A percentile compares a stretch with the other conserved stretches of the same genome.
Evolutionary conservation across 1,140 invertebrate species (phyloP).

Genomic region (Contarinia nasturtii): DNA sequence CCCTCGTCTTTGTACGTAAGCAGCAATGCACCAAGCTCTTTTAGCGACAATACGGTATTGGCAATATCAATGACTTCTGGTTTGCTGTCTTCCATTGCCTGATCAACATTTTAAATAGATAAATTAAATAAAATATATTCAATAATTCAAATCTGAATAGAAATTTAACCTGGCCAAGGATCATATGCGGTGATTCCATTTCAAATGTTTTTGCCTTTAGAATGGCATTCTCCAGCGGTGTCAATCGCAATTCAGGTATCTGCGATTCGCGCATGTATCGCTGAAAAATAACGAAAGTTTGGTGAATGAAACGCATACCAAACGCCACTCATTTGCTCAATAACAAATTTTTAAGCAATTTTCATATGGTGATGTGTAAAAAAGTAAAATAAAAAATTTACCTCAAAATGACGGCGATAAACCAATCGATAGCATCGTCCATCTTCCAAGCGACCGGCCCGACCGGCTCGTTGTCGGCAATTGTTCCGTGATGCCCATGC

Average conservation of each 20-base stretch:
- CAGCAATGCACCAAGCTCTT: slow-evolving; percentile 63
- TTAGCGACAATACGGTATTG: slow-evolving; percentile 60
- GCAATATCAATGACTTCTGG: slow-evolving; percentile 68
- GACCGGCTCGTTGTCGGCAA: slow-evolving; percentile 74
- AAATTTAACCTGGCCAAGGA: too few species aligned
- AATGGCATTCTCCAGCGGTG: slow-evolving; percentile 68
- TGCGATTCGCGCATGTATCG: slow-evolving; percentile 30
- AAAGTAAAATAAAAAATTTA: too few species aligned
- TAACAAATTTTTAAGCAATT: too few species aligned
- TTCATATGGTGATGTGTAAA: too few species aligned
- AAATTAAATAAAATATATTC: too few species aligned
- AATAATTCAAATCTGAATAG: too few species aligned
- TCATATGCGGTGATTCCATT: slow-evolving; percentile 61
- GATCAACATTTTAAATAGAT: too few species aligned
- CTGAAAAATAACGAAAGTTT: slow-evolving; percentile 18
- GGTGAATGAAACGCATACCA: too few species aligned
- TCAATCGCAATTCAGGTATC: slow-evolving; percentile 57
- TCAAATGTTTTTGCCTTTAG: slow-evolving; percentile 66
- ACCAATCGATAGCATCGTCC: slow-evolving; percentile 80
- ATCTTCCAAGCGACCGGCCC: slow-evolving; percentile 68
- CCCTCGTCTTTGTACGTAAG: slow-evolving; percentile 27
- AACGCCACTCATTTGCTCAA: too few species aligned
- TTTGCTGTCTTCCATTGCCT: slow-evolving; percentile 60
- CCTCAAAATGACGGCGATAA: slow-evolving; percentile 9
- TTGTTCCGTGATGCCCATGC: slow-evolving; percentile 79